Conservation (phyloP, 1,140 invertebrate species). For the Calephelis virginiensis region DNA sequence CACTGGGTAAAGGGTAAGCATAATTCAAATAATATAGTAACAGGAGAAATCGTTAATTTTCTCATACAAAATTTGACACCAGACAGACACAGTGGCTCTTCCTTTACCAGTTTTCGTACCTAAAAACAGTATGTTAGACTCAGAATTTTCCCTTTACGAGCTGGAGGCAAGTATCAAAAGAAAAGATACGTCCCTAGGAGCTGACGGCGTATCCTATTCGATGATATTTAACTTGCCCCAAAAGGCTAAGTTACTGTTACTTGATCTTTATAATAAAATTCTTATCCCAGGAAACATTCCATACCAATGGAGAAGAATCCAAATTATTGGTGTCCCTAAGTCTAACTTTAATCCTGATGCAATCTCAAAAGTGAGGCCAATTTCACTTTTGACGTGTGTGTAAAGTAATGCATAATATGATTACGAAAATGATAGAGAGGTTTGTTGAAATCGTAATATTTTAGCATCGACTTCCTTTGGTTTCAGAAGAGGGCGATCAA, state of each 20-base stretch:
- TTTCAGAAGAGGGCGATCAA: constrained; percentile 2
- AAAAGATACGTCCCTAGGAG: constrained; percentile 28
- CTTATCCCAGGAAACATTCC: constrained; percentile 34
- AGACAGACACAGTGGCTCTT: constrained; percentile 24
- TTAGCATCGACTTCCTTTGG: background rate
- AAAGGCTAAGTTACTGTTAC: constrained; percentile 7
- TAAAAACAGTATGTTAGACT: no score
- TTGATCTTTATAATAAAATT: constrained; percentile 30
- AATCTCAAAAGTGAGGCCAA: background rate
- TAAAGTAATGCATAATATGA: constrained; percentile 3
- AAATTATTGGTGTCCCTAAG: background rate
- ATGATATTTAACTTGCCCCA: no score
- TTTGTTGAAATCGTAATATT: constrained; percentile 1
- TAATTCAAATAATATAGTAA: background rate
- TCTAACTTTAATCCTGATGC: background rate
- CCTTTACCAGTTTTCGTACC: constrained; percentile 17
- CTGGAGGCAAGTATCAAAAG: constrained; percentile 26
- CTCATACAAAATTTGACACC: constrained; percentile 25
- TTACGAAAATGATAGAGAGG: constrained; percentile 4
- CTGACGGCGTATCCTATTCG: no score
- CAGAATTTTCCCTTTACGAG: constrained; percentile 24
- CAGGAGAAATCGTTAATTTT: background rate
- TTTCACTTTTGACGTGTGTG: background rate
- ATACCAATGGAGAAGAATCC: constrained; percentile 44
- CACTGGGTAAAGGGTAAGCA: constrained; percentile 32